Evolutionary conservation across 2,888 invertebrate species (phyloP).

Genomic region (Yponomeuta evonymella): DNA sequence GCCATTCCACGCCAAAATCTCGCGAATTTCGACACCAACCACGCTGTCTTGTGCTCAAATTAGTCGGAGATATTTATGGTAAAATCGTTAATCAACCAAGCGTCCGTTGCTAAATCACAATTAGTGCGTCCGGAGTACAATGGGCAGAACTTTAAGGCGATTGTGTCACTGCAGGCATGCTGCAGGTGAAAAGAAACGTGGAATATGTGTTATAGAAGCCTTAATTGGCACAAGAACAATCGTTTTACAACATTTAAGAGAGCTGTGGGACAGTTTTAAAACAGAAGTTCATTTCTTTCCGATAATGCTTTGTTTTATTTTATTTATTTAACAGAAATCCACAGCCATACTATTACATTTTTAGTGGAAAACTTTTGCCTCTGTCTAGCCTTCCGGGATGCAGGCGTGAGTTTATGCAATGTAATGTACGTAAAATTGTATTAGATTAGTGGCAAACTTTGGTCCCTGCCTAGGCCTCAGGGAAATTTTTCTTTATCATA

Average conservation of each 20-base stretch:
- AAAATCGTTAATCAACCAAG: conserved; percentile 67
- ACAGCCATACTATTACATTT: no score
- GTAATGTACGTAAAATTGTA: no score
- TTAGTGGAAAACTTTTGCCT: no score
- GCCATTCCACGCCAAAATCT: background rate
- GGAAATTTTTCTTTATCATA: no score
- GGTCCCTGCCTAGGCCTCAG: no score
- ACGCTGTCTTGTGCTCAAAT: conserved; percentile 26
- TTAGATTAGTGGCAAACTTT: no score
- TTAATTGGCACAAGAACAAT: conserved; percentile 40
- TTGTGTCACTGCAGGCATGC: conserved; percentile 20
- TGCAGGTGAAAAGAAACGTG: conserved; percentile 10
- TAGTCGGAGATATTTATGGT: conserved; percentile 58
- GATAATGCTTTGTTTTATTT: no score
- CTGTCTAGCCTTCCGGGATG: no score
- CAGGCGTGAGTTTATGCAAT: no score
- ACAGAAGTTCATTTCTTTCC: background rate
- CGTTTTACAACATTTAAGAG: conserved; percentile 48
- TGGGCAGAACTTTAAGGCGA: conserved; percentile 34
- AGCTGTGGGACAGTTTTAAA: background rate
- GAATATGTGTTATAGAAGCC: conserved; percentile 10
- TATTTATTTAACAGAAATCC: no score
- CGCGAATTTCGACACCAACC: background rate
- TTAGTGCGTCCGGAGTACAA: conserved; percentile 35
- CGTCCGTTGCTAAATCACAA: conserved; percentile 52